phyloP scores from a whole-genome alignment of 2,113 vertebrate species.

The Otis tarda region DNA sequence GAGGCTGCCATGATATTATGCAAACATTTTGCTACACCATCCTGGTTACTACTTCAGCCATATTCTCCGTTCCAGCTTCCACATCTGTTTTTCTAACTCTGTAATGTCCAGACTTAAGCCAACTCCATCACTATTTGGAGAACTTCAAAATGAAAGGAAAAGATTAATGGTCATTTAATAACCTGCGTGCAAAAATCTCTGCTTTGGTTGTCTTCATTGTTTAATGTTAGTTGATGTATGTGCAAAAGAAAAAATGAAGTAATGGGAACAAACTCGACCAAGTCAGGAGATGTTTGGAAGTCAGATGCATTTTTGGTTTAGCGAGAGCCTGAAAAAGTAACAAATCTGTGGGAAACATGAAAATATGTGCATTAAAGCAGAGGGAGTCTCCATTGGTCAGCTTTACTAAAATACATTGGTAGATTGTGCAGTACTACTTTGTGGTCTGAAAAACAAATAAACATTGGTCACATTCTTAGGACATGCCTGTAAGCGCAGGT shows the following conservation, averaged over 20 bases:
- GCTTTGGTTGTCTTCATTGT: conserved; percentile 40
- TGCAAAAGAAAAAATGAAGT: conserved; percentile 25
- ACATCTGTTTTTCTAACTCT: background rate
- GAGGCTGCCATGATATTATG: background rate
- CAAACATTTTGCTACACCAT: background rate
- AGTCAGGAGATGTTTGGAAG: conserved; percentile 33
- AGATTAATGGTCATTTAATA: conserved; percentile 47
- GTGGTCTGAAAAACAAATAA: conserved; percentile 24
- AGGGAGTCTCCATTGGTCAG: background rate
- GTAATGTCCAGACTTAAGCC: background rate
- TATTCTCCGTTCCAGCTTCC: background rate
- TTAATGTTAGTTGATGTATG: conserved; percentile 49
- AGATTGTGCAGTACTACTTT: background rate
- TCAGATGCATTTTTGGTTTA: conserved; percentile 46
- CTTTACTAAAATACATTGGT: background rate
- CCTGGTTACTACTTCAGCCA: background rate
- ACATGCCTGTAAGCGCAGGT: background rate
- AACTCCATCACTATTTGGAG: background rate
- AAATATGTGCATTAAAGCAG: background rate
- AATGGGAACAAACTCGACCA: conserved; percentile 27
- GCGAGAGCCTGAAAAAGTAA: conserved; percentile 18
- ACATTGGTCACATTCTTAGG: background rate
- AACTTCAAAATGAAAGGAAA: conserved; percentile 7
- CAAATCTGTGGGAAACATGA: background rate
- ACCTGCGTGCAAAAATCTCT: conserved; percentile 25